Conservation (phyloP, 2,113 vertebrate genomes). For the Protomyctophum bolini region DNA sequence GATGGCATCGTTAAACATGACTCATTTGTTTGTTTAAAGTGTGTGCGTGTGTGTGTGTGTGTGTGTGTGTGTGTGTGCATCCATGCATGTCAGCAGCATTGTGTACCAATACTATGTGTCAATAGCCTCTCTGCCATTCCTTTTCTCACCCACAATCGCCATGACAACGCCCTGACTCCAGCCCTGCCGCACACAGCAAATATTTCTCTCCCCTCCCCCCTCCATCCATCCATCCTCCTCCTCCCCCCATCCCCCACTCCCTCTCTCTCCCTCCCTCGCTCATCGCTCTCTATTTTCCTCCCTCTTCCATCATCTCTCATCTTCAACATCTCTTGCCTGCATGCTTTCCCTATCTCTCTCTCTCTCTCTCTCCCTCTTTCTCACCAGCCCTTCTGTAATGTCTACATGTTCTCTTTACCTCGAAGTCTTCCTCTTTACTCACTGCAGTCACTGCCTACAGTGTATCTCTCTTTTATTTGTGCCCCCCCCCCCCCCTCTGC, state of each 20-base stretch:
- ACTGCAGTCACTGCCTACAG: constrained; percentile 43
- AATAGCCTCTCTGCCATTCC: constrained; percentile 56
- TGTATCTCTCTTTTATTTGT: constrained; percentile 46
- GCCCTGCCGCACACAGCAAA: constrained; percentile 64
- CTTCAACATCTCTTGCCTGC: constrained; percentile 12
- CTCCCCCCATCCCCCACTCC: constrained; percentile 14
- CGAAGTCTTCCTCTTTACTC: constrained; percentile 48
- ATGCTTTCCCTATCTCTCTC: constrained; percentile 29
- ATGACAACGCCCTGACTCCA: constrained; percentile 82
- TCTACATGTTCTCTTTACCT: constrained; percentile 51
- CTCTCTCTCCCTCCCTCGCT: constrained; percentile 7
- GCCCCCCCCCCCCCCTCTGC: constrained; percentile 16
- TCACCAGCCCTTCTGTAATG: constrained; percentile 29
- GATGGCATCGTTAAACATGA: constrained; percentile 37
- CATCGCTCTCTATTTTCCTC: neutral
- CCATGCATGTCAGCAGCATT: neutral
- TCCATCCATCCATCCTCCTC: constrained; percentile 41
- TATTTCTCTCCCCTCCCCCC: constrained; percentile 74
- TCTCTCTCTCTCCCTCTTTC: constrained; percentile 23
- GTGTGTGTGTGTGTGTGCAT: constrained; percentile 20
- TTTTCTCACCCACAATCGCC: constrained; percentile 73
- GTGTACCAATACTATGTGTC: constrained; percentile 57
- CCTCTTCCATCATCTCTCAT: constrained; percentile 3
- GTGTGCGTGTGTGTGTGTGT: constrained; percentile 9
- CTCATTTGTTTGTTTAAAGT: constrained; percentile 32